Evolutionary conservation across 2,888 invertebrate species (phyloP), one percentile per base, ranked within the genome.

Genomic region (Nesidiocoris tenuis): DNA sequence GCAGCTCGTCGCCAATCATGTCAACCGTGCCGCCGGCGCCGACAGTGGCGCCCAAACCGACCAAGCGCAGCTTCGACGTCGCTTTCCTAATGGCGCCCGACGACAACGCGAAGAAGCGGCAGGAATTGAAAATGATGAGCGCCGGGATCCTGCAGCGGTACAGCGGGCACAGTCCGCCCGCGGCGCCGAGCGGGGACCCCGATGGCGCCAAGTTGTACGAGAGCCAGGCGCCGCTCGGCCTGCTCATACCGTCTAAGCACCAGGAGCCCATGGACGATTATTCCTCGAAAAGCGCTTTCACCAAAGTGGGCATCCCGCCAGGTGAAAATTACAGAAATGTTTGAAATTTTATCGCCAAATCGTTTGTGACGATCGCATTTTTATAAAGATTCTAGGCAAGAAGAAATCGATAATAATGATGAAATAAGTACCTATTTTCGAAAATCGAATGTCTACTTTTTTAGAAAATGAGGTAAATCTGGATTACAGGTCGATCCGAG

Each of bases 61-160:
- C 75, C 3, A 95, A 95, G 82, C 86, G 95, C 17, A 92, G 94
- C 0, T 95, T 95, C 82, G 95, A 95, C 83, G 95, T 95, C 9
- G 95, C 95, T 0, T 95, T 95, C 81, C 85, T 95, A 23, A 94
- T 95, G 87, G 90, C 93, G 83, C 94, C 94, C 0, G 94, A 94
- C 82, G 94, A 94, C 78, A 39, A 75, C 65, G 76, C 78, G 61
- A 84, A 84, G 17, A 81, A 83, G 64, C 78, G 83, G 39, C 78
- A 75, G 71, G 87, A 86, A 81, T 82, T 87, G 81, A 85, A 87
- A 21, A 85, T 86, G 0, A 84, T 79, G 78, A 81, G 77, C 80
- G 81, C 71, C 18, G 78, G 76, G 61, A 78, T 72, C 78, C 74
- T 79, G 76, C 79, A 78, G 57, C 80, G 78, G 80, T 81, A 67